These are phyloP conservation scores for Synergus japonicus DNA, from an alignment of 2,888 invertebrate species.

Conservation along the genomic window DNA sequence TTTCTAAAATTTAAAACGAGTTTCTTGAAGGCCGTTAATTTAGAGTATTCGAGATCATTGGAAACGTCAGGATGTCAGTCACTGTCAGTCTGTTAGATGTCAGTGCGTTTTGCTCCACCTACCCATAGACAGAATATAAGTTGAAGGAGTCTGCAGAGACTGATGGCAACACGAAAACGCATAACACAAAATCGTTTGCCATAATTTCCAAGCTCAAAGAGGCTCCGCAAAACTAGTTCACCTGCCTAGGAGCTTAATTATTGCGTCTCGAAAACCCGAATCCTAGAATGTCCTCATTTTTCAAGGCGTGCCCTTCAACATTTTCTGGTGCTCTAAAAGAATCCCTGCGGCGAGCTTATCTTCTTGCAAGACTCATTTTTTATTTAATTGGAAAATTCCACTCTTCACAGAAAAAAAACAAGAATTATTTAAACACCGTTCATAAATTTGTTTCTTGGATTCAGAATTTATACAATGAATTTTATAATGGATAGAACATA, in stretches of 20 bases:
- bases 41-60: conserved; percentile 73
- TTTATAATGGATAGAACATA: not conserved
- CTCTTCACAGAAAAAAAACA: not conserved
- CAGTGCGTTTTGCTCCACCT: conserved; percentile 57
- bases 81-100: conserved; percentile 65
- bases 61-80: conserved; percentile 74
- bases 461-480: too few relatives aligned
- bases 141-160: conserved; percentile 18
- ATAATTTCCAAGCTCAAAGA: conserved; percentile 55
- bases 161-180: conserved; percentile 58
- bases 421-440: not conserved
- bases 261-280: conserved; percentile 52
- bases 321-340: not conserved
- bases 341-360: not conserved
- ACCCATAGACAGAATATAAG: conserved; percentile 42
- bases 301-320: not conserved
- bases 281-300: conserved; percentile 25
- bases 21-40: conserved; percentile 52
- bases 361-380: not conserved
- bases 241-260: conserved; percentile 63
- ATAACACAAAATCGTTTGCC: conserved; percentile 57
- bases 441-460: too few relatives aligned
- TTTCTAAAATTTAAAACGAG: conserved; percentile 22
- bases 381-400: not conserved
- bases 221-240: conserved; percentile 57